Evolutionary conservation across 2,113 vertebrate species (phyloP), one percentile per base, ranked within the genome.

Genomic region (Butorides virescens): DNA sequence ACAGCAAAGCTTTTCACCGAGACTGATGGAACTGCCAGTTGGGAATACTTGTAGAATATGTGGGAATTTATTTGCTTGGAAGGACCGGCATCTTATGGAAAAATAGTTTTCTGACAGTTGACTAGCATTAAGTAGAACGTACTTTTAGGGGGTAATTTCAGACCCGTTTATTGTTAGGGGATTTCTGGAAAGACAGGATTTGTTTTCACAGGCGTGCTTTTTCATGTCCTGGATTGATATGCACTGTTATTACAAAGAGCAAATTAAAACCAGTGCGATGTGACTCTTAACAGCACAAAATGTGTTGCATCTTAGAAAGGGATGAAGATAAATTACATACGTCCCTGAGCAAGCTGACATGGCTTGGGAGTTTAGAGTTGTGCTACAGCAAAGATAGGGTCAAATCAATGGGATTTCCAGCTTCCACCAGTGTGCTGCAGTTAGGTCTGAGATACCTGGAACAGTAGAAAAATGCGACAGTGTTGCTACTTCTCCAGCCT

Each of bases 241-340:
- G 44, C 58, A 44, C 61, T 97, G 50, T 95, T 96, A 52, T 79
- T 96, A 87, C 79, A 93, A 96, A 95, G 91, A 76, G 58, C 80
- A 91, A 97, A 97, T 95, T 92, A 92, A 97, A 97, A 97, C 65
- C 66, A 95, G 50, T 37, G 65, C 85, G 96, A 13, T 72, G 67
- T 44, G 62, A 94, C 63, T 95, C 75, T 76, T 68, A 68, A 74
- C 25, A 83, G 87, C 49, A 36, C 42, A 63, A 87, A 71, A 65
- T 0, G 4, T 59, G 25, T 73, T 85, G 72, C 59, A 78, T 2
- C 2, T 4, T 77, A 29, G 36, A 58, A 84, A 19, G 12, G 26
- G 37, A n/a, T 75, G 42, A 82, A 29, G 42, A 39, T 88, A 32
- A 86, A 87, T 32, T 49, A 39, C 1, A 0, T 27, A 30, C n/a